These are phyloP conservation scores for Erebia ligea DNA, from an alignment of 2,888 invertebrate genomes.

Conservation along the genomic window DNA sequence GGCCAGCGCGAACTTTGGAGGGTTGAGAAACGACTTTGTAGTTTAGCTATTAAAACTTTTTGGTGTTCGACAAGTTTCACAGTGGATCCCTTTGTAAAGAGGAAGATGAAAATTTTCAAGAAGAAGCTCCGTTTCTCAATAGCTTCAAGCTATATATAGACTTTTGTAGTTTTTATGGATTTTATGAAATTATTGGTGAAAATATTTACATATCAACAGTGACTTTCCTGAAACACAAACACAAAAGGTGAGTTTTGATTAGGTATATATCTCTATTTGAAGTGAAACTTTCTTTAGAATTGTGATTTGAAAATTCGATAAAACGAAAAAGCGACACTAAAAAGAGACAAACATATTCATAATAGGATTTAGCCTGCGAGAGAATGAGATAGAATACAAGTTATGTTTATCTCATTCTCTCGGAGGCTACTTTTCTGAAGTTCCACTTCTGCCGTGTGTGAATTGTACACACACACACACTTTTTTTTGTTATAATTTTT, in stretches of 20 bases:
- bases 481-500: no score
- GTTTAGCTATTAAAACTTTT: slow-evolving; percentile 17
- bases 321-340: no score
- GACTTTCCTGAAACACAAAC: slow-evolving; percentile 36
- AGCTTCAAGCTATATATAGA: slow-evolving; percentile 55
- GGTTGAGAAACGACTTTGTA: slow-evolving; percentile 24
- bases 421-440: no score
- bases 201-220: slow-evolving; percentile 57
- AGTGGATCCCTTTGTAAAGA: slow-evolving; percentile 75
- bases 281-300: no score
- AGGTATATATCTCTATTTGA: no score
- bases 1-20: slow-evolving; percentile 39
- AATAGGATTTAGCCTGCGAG: no score
- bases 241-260: slow-evolving; percentile 30
- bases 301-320: no score
- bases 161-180: slow-evolving; percentile 38
- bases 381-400: no score
- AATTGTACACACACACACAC: no score
- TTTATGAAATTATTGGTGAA: slow-evolving; percentile 25
- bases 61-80: slow-evolving; percentile 44
- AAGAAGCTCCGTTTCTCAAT: slow-evolving; percentile 78
- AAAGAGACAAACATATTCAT: no score
- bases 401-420: no score
- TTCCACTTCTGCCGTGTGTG: no score
- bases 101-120: slow-evolving; percentile 80